Evolutionary conservation across 2,888 invertebrate species (phyloP), one percentile per base, ranked within the genome.

Genomic region (Himalopsyche tibetana): DNA sequence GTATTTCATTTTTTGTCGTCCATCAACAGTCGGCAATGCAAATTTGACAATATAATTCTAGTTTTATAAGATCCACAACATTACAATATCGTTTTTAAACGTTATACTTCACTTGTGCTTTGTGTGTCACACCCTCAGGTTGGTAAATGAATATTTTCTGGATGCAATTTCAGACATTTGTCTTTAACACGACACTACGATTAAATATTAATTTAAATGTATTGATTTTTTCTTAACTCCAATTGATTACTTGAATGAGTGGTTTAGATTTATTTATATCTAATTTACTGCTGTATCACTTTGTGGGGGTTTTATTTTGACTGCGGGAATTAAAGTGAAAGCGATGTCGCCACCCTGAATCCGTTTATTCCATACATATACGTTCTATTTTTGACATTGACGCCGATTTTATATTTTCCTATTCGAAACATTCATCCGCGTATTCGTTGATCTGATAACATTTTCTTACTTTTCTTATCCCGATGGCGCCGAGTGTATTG

Each of bases 381-480:
- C 19, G 63, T 63, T 63, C 63, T 63, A 63, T 63, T 63, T 63
- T 63, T 63, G 28, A 63, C 63, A 63, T 19, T 63, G 63, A 63
- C 63, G 63, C 19, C 63, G 28, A 19, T 63, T 19, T 63, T 19
- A 8, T 63, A 19, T 63, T 63, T 63, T 28, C 19, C 63, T 63
- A 11, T 19, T 6, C 63, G 63, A 6, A 63, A 63, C 63, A 19
- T 63, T 63, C n/a, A 63, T 19, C 8, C 19, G 63, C 28, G 51
- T 51, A 15, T 51, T 8, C 28, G 63, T 63, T 8, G 28, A 63
- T 63, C 63, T 63, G 63, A 63, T 63, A 63, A 63, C 4, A 63
- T 63, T 63, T 63, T 19, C 19, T 63, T 8, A 15, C 3, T 19
- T 19, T 63, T 63, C 19, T 63, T 63, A 63, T 63, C 63, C 19